Evolutionary conservation across 2,113 vertebrate species (phyloP).

Genomic region (Chaetorhynchus papuensis): DNA sequence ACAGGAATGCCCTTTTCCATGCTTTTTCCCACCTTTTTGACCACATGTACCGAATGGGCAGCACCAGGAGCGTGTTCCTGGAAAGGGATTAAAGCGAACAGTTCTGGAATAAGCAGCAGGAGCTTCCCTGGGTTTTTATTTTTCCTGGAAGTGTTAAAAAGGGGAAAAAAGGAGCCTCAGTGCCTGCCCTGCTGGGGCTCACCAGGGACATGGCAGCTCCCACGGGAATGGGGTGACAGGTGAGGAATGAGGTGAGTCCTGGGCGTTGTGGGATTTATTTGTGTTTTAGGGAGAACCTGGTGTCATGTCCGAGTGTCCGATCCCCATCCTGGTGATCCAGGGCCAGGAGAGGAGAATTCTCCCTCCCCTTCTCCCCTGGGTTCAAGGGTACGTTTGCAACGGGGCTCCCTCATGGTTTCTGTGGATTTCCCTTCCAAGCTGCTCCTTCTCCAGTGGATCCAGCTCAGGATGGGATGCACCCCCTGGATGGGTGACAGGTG

Average conservation of each 20-base stretch:
- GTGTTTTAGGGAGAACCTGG: not conserved
- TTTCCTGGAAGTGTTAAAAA: not conserved
- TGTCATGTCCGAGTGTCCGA: rapidly evolving
- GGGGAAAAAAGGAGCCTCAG: not conserved
- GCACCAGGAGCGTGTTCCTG: not conserved
- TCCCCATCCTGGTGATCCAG: rapidly evolving
- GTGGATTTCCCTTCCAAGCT: not conserved
- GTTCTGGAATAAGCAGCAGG: not conserved
- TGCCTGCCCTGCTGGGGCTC: not conserved
- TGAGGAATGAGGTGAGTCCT: not conserved
- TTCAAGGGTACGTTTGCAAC: rapidly evolving
- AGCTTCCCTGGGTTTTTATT: not conserved
- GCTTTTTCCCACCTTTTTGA: not conserved
- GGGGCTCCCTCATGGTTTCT: rapidly evolving
- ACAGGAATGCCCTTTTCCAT: not conserved
- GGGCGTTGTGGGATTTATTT: rapidly evolving
- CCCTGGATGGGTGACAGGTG: not conserved
- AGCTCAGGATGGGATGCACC: not conserved
- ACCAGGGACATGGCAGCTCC: not conserved
- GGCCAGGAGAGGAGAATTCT: not conserved
- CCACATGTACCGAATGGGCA: rapidly evolving
- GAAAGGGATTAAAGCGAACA: not conserved
- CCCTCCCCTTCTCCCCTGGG: not conserved
- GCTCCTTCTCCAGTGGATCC: not conserved
- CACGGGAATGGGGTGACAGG: not conserved